A percentile compares a stretch with the other conserved stretches of the same genome.
These are phyloP conservation scores for Luidia sarsii DNA, from an alignment of 53 echinoderm and acorn worm genomes.

Conservation along the genomic window DNA sequence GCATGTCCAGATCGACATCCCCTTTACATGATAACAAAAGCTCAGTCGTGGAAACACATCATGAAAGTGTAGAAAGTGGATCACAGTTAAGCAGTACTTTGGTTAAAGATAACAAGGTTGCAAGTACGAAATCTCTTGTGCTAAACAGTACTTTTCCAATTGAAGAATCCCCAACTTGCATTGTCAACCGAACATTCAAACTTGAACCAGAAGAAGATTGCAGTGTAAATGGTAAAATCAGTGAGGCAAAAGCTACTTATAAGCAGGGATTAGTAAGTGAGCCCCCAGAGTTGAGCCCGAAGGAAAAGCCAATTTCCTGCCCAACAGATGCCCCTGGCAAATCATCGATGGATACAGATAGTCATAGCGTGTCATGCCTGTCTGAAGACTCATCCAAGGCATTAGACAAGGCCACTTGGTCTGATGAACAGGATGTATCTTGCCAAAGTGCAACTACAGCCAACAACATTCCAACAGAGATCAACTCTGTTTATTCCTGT, in stretches of 20 bases:
- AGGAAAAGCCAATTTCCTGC: constrained; percentile 55
- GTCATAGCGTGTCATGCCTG: constrained; percentile 21
- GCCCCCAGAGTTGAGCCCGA: neutral
- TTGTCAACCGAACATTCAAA: constrained; percentile 43
- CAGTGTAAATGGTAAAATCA: neutral
- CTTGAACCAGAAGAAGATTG: constrained; percentile 24
- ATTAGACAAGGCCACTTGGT: constrained; percentile 36
- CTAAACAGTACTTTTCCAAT: constrained; percentile 39
- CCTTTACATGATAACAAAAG: constrained; percentile 8
- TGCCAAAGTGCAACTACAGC: constrained; percentile 15
- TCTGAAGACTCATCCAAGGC: neutral
- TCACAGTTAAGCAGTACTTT: constrained; percentile 40
- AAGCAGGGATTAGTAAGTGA: constrained; percentile 22
- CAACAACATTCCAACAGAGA: constrained; percentile 8
- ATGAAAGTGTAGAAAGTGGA: neutral
- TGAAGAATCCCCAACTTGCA: constrained; percentile 42
- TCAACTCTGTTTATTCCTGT: constrained; percentile 2
- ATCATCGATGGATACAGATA: neutral
- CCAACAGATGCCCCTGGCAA: neutral
- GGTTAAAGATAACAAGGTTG: constrained; percentile 20
- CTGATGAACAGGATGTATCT: neutral
- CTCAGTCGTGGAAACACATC: neutral
- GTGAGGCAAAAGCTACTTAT: constrained; percentile 6
- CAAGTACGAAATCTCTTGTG: neutral
- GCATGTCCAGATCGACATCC: constrained; percentile 44